Evolutionary conservation across 2,888 invertebrate genomes (phyloP), one percentile per base, ranked within the genome.

Genomic region (Clivina fossor): DNA sequence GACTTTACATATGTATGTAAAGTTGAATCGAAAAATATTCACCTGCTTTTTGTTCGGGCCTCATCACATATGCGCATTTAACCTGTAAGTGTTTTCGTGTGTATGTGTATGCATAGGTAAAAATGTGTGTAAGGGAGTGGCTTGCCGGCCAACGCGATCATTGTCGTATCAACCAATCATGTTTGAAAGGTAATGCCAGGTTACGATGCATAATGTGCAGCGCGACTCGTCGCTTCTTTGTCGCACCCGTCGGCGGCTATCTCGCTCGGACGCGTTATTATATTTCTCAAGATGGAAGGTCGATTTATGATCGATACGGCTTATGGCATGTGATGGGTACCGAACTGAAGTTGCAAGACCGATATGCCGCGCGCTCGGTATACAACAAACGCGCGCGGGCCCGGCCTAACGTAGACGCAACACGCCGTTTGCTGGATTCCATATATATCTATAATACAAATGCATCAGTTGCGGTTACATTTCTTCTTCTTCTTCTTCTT

Each of bases 271-370:
- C 64, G 62, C 63, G 65, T 65, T 70, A 68, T 69, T 69, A 69
- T n/a, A n/a, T n/a, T 68, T 67, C 69, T 70, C 72, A 73, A 73
- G 72, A 73, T 73, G 72, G 72, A 73, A 71, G n/a, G 70, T 68
- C 71, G 68, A 72, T 70, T 70, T 69, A 65, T 71, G 69, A 70
- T 71, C 69, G 68, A 70, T 69, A 69, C 65, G 64, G 66, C 67
- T 64, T 11, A 16, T 16, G 20, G 5, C 5, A 24, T 24, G 26
- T 9, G 9, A n/a, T n/a, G n/a, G n/a, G n/a, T n/a, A n/a, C n/a
- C n/a, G n/a, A n/a, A n/a, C n/a, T n/a, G n/a, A n/a, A n/a, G n/a
- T n/a, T n/a, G n/a, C n/a, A n/a, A n/a, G n/a, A n/a, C n/a, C n/a
- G n/a, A n/a, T n/a, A n/a, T n/a, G n/a, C n/a, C n/a, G n/a, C n/a